phyloP scores from a whole-genome alignment of 2,113 vertebrate species.

The Phyllostomus hastatus region DNA sequence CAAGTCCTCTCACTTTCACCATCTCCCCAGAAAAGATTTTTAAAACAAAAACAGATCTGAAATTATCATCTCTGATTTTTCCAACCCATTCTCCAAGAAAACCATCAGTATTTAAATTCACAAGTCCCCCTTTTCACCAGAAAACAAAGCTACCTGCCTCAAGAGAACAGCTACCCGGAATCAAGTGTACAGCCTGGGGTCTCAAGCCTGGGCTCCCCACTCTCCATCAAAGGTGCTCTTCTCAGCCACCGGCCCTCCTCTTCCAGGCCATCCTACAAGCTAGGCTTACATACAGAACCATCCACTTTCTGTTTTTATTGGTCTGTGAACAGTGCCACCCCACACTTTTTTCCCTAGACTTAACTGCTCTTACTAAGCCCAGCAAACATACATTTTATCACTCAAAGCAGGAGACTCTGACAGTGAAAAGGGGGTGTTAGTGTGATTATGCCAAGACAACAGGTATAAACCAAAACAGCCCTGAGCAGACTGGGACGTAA shows the following conservation, averaged over 20 bases:
- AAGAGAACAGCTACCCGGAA: background rate
- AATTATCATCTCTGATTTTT: conserved; percentile 6
- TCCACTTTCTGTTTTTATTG: background rate
- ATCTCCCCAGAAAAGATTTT: background rate
- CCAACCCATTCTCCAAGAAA: conserved; percentile 3
- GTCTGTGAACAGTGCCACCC: background rate
- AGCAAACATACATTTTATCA: background rate
- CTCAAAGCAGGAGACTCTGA: background rate
- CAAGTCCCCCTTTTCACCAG: background rate
- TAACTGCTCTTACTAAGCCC: background rate
- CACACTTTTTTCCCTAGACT: background rate
- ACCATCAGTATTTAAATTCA: background rate
- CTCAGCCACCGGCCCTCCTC: background rate
- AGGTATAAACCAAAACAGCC: background rate
- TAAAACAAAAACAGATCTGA: conserved; percentile 20
- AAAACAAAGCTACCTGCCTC: background rate
- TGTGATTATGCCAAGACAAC: background rate
- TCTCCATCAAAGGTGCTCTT: background rate
- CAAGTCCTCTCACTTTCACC: conserved; percentile 6
- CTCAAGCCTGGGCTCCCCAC: background rate
- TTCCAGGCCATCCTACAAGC: background rate
- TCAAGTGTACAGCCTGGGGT: background rate
- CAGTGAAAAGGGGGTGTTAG: background rate
- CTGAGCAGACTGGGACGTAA: background rate
- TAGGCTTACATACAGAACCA: background rate